phyloP scores from a whole-genome alignment of 1,140 invertebrate genomes.

The Drosophila nasuta region DNA sequence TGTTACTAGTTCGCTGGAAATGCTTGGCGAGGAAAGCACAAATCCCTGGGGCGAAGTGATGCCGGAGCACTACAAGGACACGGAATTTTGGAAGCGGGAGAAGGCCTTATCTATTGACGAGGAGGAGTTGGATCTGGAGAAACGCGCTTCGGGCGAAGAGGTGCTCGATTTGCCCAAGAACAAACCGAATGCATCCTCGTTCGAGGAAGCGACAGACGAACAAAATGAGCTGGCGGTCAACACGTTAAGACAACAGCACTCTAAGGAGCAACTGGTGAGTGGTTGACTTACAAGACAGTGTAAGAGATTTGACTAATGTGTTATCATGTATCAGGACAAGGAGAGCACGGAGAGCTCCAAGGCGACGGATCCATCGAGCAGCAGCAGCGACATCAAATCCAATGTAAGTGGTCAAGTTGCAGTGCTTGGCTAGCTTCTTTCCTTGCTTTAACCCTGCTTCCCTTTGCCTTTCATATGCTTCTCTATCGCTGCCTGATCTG shows the following conservation, averaged over 20 bases:
- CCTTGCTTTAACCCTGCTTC: conserved; percentile 55
- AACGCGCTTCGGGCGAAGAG: conserved; percentile 48
- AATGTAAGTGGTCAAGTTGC: conserved; percentile 62
- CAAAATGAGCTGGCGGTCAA: conserved; percentile 73
- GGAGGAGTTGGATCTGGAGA: conserved; percentile 68
- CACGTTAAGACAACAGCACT: conserved; percentile 44
- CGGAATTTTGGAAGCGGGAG: conserved; percentile 83
- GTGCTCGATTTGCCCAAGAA: conserved; percentile 49
- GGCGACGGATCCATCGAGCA: conserved; percentile 37
- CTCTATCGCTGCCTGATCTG: neutral
- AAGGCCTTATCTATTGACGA: conserved; percentile 81
- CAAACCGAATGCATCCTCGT: conserved; percentile 65
- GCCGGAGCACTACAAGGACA: conserved; percentile 82
- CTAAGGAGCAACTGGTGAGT: conserved; percentile 71
- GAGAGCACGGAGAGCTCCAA: conserved; percentile 39
- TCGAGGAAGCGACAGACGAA: conserved; percentile 73
- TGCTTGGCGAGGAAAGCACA: conserved; percentile 75
- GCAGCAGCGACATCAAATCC: conserved; percentile 67
- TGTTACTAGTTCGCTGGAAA: conserved; percentile 60
- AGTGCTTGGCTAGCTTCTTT: conserved; percentile 9
- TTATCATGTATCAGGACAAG: conserved; percentile 41
- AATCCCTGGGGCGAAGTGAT: conserved; percentile 81
- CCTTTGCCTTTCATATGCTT: conserved; percentile 62
- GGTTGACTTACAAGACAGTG: neutral
- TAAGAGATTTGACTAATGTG: neutral